Percentiles rank a stretch among this genome's conserved stretches.
phyloP scores from a whole-genome alignment of 1,140 invertebrate species.

The Pogonomyrmex barbatus region DNA sequence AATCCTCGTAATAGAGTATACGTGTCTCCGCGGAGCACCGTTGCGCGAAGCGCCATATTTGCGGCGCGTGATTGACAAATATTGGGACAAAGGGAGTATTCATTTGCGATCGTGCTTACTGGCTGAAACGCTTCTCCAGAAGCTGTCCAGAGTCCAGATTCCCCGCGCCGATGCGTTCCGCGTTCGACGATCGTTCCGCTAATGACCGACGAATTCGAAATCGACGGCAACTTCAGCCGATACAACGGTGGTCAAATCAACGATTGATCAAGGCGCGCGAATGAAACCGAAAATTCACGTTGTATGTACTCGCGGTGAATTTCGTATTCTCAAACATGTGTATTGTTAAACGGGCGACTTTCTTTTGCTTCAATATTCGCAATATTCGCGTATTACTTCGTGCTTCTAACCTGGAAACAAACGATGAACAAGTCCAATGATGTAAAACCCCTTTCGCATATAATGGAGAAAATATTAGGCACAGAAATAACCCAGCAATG shows the following conservation, averaged over 20 bases:
- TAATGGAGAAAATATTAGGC: too few species aligned
- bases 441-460: too few species aligned
- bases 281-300: background rate
- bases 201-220: background rate
- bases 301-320: background rate
- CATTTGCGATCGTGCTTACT: background rate
- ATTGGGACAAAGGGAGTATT: background rate
- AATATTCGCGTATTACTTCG: background rate
- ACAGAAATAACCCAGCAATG: too few species aligned
- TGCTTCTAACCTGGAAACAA: too few species aligned
- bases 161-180: background rate
- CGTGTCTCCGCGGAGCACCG: background rate
- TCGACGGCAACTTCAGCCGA: background rate
- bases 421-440: too few species aligned
- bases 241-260: background rate
- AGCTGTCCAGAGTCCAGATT: too few species aligned
- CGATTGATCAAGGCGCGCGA: background rate
- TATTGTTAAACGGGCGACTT: too few species aligned
- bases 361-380: background rate
- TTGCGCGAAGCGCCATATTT: background rate
- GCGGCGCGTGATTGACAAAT: background rate
- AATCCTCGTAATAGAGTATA: background rate
- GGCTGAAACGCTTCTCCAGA: background rate
- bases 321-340: background rate
- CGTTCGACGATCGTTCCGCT: background rate